Conservation (phyloP, 2,888 invertebrate genomes). For the Rhorus exstirpatorius region DNA sequence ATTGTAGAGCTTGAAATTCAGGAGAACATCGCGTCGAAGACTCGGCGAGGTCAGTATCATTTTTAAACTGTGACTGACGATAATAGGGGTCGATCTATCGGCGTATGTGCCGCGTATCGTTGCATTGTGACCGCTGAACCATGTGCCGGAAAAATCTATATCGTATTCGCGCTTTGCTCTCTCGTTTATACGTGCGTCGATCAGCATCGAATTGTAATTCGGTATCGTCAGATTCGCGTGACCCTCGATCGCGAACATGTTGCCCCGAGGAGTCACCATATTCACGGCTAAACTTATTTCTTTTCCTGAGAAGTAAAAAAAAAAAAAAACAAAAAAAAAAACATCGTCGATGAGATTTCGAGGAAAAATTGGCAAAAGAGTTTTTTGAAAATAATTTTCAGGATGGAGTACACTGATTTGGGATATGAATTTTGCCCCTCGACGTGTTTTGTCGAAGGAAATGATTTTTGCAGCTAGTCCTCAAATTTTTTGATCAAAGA, state of each 20-base stretch:
- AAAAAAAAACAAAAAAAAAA: neutral
- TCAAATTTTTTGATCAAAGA: no score
- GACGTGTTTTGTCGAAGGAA: no score
- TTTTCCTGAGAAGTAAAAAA: conserved; percentile 83
- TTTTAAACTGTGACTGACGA: conserved; percentile 90
- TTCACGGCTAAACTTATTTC: conserved; percentile 88
- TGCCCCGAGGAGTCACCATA: conserved; percentile 89
- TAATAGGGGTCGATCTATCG: conserved; percentile 90
- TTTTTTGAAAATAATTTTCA: neutral
- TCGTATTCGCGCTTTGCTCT: conserved; percentile 90
- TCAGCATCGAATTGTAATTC: conserved; percentile 90
- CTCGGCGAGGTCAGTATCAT: conserved; percentile 91
- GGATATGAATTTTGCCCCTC: no score
- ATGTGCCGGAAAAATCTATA: conserved; percentile 91
- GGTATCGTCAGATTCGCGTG: conserved; percentile 92
- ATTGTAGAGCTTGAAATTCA: conserved; percentile 90
- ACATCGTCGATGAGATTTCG: neutral
- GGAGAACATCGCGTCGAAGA: conserved; percentile 89
- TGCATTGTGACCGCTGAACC: conserved; percentile 93
- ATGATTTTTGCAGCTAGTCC: no score
- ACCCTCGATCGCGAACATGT: conserved; percentile 90
- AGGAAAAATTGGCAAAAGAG: neutral
- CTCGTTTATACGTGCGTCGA: conserved; percentile 90
- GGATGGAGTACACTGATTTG: no score
- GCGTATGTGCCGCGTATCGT: conserved; percentile 91